Evolutionary conservation across 2,888 invertebrate genomes (phyloP).

Genomic region (Agonum fuliginosum): DNA sequence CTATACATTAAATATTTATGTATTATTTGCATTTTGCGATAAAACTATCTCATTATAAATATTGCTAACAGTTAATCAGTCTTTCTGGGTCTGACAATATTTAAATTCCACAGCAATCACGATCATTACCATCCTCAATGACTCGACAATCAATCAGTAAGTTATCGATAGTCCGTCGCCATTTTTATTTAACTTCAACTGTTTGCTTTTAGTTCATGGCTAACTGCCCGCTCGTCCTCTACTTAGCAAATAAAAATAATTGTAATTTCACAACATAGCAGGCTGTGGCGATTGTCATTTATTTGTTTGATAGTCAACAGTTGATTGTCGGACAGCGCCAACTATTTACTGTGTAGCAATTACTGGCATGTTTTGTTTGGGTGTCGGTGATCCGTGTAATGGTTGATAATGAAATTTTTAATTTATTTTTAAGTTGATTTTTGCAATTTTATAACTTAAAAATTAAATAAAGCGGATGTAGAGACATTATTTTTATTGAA

Average conservation of each 20-base stretch:
- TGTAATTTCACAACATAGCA: constrained; percentile 36
- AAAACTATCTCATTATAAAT: not conserved
- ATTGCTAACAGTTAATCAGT: not conserved
- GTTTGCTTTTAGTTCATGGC: constrained; percentile 43
- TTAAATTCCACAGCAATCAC: constrained; percentile 25
- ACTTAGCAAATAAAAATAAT: constrained; percentile 23
- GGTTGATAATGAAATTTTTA: constrained; percentile 16
- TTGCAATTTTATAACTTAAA: not conserved
- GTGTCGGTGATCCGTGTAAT: constrained; percentile 16
- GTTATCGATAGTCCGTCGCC: constrained; percentile 3
- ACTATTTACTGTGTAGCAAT: not conserved
- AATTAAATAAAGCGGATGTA: not conserved
- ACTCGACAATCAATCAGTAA: constrained; percentile 25
- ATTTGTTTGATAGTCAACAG: not conserved
- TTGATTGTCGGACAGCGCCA: not conserved
- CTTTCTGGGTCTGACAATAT: not conserved
- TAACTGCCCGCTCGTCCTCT: constrained; percentile 25
- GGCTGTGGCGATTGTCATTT: constrained; percentile 4
- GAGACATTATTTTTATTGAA: not conserved
- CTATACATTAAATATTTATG: too few relatives aligned
- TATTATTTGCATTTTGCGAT: too few relatives aligned
- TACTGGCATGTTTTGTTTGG: not conserved
- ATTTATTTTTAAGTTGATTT: constrained; percentile 6
- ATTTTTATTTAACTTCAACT: constrained; percentile 19
- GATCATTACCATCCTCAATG: constrained; percentile 14